A percentile compares a stretch with the other conserved stretches of the same genome.
These are phyloP conservation scores for Serrognathus titanus DNA, from an alignment of 2,888 invertebrate species.

Conservation along the genomic window DNA sequence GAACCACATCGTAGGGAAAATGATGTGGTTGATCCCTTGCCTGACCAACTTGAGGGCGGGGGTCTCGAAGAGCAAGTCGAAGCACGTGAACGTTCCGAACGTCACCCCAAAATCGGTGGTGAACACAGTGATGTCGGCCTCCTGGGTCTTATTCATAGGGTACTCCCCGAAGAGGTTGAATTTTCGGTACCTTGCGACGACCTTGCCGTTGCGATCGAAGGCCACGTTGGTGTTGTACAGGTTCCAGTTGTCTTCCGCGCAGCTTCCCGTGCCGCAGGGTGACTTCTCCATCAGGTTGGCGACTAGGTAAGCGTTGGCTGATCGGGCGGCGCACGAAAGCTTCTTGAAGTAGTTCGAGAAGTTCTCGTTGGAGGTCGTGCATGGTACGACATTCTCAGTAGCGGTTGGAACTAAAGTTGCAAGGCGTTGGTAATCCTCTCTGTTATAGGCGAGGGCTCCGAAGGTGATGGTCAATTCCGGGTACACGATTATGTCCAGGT, in stretches of 20 bases:
- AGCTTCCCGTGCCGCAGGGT: constrained; percentile 50
- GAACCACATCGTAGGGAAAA: constrained; percentile 77
- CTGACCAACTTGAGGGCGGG: constrained; percentile 58
- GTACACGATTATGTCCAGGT: constrained; percentile 73
- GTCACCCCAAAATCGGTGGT: constrained; percentile 74
- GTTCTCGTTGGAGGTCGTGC: constrained; percentile 30
- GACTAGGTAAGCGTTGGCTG: constrained; percentile 62
- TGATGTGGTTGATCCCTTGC: constrained; percentile 54
- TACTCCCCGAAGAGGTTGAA: constrained; percentile 41
- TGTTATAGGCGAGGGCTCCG: constrained; percentile 46
- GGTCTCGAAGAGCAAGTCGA: constrained; percentile 73
- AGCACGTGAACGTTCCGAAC: constrained; percentile 80
- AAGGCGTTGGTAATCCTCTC: constrained; percentile 41
- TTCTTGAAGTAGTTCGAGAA: constrained; percentile 52
- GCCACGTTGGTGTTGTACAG: constrained; percentile 77
- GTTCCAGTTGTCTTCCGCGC: constrained; percentile 53
- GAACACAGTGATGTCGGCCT: constrained; percentile 60
- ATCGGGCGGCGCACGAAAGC: constrained; percentile 60
- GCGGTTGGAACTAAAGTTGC: constrained; percentile 43
- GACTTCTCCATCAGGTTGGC: constrained; percentile 66
- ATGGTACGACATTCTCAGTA: constrained; percentile 36
- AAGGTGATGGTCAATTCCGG: constrained; percentile 61
- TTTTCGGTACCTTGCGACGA: constrained; percentile 59
- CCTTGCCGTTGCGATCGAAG: constrained; percentile 67
- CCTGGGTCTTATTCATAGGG: constrained; percentile 47